Evolutionary conservation across 2,888 invertebrate species (phyloP).

Genomic region (Barypeithes pellucidus): DNA sequence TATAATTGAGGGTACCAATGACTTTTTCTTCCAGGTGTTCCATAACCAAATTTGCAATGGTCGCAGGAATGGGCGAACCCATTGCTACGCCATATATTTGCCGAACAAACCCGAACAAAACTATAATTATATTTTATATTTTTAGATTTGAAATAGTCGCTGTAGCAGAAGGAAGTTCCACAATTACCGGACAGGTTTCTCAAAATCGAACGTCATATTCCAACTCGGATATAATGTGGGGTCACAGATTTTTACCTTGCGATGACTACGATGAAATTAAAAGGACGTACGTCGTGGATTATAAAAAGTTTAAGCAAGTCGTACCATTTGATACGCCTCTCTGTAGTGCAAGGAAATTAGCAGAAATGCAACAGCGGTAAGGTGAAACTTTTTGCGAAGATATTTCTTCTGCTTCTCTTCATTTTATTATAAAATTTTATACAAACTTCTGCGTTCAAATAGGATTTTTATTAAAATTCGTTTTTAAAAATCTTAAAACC

Average conservation of each 20-base stretch:
- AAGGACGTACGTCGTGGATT: conserved; percentile 76
- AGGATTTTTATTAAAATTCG: too few species aligned
- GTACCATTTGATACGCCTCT: conserved; percentile 84
- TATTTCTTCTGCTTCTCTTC: too few species aligned
- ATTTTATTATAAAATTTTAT: too few species aligned
- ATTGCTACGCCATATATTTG: too few species aligned
- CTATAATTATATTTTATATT: too few species aligned
- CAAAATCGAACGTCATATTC: conserved; percentile 86
- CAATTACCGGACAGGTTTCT: conserved; percentile 82
- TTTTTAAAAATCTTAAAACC: too few species aligned
- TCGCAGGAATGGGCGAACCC: too few species aligned
- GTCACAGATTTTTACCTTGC: conserved; percentile 79
- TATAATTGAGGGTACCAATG: too few species aligned
- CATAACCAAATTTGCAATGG: too few species aligned
- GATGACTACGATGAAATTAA: conserved; percentile 74
- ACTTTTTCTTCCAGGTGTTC: too few species aligned
- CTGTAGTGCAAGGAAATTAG: conserved; percentile 90
- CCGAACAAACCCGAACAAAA: too few species aligned
- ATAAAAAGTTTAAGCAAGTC: conserved; percentile 77
- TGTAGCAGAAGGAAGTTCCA: conserved; percentile 86
- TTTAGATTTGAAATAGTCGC: conserved; percentile 86
- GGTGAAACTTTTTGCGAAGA: neutral
- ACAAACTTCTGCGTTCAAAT: too few species aligned
- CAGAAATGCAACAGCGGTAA: conserved; percentile 72
- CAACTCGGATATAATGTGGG: conserved; percentile 88